phyloP scores from a whole-genome alignment of 1,140 invertebrate species.

The Drosophila prosaltans region DNA sequence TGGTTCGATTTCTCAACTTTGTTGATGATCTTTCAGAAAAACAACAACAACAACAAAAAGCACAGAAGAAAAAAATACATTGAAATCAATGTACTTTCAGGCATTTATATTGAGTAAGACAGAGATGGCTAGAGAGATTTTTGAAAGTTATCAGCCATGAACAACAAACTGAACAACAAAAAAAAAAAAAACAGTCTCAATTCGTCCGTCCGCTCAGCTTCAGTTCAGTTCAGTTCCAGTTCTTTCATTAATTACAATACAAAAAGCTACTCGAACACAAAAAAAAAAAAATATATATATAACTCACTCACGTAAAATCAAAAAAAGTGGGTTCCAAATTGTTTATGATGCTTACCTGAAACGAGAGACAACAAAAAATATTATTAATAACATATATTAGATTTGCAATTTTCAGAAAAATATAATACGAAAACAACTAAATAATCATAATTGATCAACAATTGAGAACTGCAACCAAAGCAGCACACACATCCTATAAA shows the following conservation, averaged over 20 bases:
- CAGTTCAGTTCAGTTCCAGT: constrained; percentile 23
- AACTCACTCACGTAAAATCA: constrained; percentile 6
- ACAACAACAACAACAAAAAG: constrained; percentile 19
- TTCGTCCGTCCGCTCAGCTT: background rate
- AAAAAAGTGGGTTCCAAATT: background rate
- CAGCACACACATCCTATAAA: too few relatives aligned
- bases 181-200: background rate
- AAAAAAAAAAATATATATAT: background rate
- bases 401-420: background rate
- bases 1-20: constrained; percentile 65
- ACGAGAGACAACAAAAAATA: background rate
- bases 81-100: constrained; percentile 50
- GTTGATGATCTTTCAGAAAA: constrained; percentile 33
- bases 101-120: constrained; percentile 5
- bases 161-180: constrained; percentile 10
- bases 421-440: too few relatives aligned
- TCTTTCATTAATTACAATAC: constrained; percentile 45
- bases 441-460: background rate
- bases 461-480: too few relatives aligned
- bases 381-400: constrained; percentile 1
- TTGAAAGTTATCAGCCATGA: constrained; percentile 59
- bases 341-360: constrained; percentile 5
- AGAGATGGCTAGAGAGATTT: constrained; percentile 18
- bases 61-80: constrained; percentile 23
- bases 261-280: constrained; percentile 10